phyloP scores from a whole-genome alignment of 92 coral and sea anemone genomes.

The Heliopora coerulea region DNA sequence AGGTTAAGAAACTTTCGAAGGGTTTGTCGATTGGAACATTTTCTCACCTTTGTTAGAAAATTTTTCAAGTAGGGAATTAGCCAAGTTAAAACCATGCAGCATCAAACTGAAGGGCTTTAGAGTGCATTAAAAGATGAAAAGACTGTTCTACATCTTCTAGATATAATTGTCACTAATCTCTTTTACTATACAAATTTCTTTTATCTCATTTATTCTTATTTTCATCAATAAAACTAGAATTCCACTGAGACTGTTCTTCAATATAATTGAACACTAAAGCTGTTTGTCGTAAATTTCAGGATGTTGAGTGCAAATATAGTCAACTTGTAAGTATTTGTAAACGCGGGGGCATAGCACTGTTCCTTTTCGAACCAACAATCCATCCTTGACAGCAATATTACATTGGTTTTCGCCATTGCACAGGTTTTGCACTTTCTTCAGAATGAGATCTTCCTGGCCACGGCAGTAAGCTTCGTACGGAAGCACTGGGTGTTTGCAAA shows the following conservation, averaged over 20 bases:
- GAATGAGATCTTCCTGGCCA: slow-evolving; percentile 54
- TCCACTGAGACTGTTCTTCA: no score
- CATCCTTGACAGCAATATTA: slow-evolving; percentile 74
- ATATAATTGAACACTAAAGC: background rate
- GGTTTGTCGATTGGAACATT: no score
- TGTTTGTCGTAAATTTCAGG: slow-evolving; percentile 47
- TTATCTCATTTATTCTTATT: no score
- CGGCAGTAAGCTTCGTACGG: slow-evolving; percentile 77
- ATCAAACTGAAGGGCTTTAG: no score
- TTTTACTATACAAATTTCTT: no score
- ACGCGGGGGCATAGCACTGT: slow-evolving; percentile 78
- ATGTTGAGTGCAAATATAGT: slow-evolving; percentile 86
- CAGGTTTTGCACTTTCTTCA: slow-evolving; percentile 68
- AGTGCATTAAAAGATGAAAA: no score
- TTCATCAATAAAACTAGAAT: background rate
- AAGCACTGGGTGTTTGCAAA: slow-evolving; percentile 82
- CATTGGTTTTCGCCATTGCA: slow-evolving; percentile 86
- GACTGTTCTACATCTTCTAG: no score
- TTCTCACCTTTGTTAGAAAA: no score
- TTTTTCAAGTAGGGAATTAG: no score
- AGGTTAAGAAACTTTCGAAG: no score
- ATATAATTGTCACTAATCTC: no score
- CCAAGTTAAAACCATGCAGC: no score
- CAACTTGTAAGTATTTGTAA: slow-evolving; percentile 81
- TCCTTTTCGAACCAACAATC: slow-evolving; percentile 64